A percentile compares a stretch with the other conserved stretches of the same genome.
phyloP scores from a whole-genome alignment of 1,140 invertebrate genomes.

The Philopotamus ludificatus region DNA sequence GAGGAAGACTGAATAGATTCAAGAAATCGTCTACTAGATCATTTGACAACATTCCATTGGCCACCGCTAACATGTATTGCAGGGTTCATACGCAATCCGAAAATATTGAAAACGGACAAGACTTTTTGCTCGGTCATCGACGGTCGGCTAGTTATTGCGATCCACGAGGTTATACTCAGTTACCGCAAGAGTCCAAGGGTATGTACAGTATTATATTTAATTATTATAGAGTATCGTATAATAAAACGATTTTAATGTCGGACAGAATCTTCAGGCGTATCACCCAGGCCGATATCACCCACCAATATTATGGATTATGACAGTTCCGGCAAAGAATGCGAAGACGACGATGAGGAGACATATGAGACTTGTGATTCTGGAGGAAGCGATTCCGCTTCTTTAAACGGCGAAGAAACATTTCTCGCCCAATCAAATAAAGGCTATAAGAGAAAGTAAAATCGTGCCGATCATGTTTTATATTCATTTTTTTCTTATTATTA shows the following conservation, averaged over 20 bases:
- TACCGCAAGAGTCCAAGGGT: slow-evolving; percentile 34
- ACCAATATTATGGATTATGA: slow-evolving; percentile 16
- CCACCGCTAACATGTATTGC: slow-evolving; percentile 28
- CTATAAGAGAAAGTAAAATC: slow-evolving; percentile 34
- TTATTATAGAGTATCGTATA: neutral
- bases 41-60: slow-evolving; percentile 33
- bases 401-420: slow-evolving; percentile 41
- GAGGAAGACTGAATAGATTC: slow-evolving; percentile 3
- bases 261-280: slow-evolving; percentile 7
- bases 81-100: slow-evolving; percentile 37
- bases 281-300: slow-evolving; percentile 1
- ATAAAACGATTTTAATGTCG: neutral
- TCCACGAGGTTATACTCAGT: slow-evolving; percentile 21
- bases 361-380: slow-evolving; percentile 81
- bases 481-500: slow-evolving; percentile 5
- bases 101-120: slow-evolving; percentile 13
- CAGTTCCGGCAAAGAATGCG: slow-evolving; percentile 38
- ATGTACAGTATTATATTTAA: no score
- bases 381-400: slow-evolving; percentile 69
- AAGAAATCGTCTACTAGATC: slow-evolving; percentile 29
- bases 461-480: slow-evolving; percentile 3
- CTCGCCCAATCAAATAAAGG: slow-evolving; percentile 29
- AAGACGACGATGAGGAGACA: slow-evolving; percentile 41
- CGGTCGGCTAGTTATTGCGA: slow-evolving; percentile 39
- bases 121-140: slow-evolving; percentile 9